Conservation (phyloP, 2,113 vertebrate genomes). For the Oreotrochilus melanogaster region DNA sequence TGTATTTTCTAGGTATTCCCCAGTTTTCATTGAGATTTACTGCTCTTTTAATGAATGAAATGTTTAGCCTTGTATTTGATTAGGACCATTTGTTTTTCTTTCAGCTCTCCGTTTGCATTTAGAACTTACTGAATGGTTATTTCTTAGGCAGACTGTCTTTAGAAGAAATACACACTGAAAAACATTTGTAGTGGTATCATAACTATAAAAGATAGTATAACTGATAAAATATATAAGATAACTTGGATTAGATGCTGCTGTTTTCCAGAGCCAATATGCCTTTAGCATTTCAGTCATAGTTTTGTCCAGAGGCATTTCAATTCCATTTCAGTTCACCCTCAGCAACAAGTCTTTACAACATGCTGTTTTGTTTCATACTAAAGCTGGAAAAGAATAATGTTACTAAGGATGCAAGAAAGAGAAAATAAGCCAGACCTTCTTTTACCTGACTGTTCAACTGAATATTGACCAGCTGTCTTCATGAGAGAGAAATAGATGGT, state of each 20-base stretch:
- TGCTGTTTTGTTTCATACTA: conserved; percentile 31
- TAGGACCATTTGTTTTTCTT: neutral
- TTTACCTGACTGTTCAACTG: conserved; percentile 78
- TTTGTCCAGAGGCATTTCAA: neutral
- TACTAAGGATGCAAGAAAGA: conserved; percentile 67
- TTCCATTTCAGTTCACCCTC: neutral
- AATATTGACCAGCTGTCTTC: conserved; percentile 86
- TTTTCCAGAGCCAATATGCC: neutral
- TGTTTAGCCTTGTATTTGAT: conserved; percentile 10
- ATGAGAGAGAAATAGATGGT: conserved; percentile 81
- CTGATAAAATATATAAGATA: neutral
- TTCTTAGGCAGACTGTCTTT: neutral
- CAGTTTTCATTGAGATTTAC: neutral
- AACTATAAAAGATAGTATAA: neutral
- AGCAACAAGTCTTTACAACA: conserved; percentile 17
- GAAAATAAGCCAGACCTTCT: conserved; percentile 73
- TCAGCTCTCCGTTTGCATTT: neutral
- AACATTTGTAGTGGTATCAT: neutral
- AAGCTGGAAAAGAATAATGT: conserved; percentile 52
- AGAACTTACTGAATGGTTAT: neutral
- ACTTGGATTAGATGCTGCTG: neutral
- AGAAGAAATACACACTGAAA: neutral
- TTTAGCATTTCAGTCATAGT: neutral
- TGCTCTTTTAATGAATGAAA: neutral
- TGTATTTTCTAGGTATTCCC: neutral